A percentile compares a stretch with the other conserved stretches of the same genome.
phyloP scores from a whole-genome alignment of 2,113 vertebrate species.

The Prunella himalayana region DNA sequence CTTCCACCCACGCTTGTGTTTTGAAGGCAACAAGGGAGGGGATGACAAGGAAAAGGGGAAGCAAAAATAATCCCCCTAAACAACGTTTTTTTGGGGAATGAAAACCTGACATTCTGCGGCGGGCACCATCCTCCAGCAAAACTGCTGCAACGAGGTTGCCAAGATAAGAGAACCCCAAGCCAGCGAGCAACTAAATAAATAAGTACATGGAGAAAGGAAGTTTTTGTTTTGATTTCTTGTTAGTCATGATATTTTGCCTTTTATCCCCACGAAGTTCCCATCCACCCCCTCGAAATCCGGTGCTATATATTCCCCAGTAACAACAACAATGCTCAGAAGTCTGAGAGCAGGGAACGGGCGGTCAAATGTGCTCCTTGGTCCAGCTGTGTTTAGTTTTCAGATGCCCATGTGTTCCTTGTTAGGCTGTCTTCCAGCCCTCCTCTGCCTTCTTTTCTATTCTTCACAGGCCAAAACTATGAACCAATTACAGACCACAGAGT shows the following conservation, averaged over 20 bases:
- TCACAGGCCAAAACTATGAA: constrained; percentile 71
- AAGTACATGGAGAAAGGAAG: constrained; percentile 47
- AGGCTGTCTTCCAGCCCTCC: constrained; percentile 64
- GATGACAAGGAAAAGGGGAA: background rate
- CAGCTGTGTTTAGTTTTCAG: constrained; percentile 75
- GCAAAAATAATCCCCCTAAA: background rate
- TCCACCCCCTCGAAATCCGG: constrained; percentile 46
- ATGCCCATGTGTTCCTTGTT: constrained; percentile 77
- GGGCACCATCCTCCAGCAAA: background rate
- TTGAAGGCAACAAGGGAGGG: background rate
- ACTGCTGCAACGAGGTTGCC: background rate
- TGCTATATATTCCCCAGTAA: constrained; percentile 47
- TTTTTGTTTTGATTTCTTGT: constrained; percentile 67
- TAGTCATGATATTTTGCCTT: constrained; percentile 51
- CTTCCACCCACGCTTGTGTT: background rate
- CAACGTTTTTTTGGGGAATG: background rate
- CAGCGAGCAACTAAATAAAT: constrained; percentile 35
- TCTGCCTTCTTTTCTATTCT: constrained; percentile 64
- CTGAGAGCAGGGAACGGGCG: constrained; percentile 15
- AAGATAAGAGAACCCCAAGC: constrained; percentile 38
- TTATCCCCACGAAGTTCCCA: constrained; percentile 35
- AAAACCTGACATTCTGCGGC: background rate
- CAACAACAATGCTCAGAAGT: constrained; percentile 32
- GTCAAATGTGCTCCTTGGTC: constrained; percentile 19
- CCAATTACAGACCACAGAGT: constrained; percentile 77